A percentile compares a stretch with the other conserved stretches of the same genome.
These are phyloP conservation scores for Drosophila melanogaster DNA, from an alignment of 1,140 invertebrate genomes.

Conservation along the genomic window DNA sequence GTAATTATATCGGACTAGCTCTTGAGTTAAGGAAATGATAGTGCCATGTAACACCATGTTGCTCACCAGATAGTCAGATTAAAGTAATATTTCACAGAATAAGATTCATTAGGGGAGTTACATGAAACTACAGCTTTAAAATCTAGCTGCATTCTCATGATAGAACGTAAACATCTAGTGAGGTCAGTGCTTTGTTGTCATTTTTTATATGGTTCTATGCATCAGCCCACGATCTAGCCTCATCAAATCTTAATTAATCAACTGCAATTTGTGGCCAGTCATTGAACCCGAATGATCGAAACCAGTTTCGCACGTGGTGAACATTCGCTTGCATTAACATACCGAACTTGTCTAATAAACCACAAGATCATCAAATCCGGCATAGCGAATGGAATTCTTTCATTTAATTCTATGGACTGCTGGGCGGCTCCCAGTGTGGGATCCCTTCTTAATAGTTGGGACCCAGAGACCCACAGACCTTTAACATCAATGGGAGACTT, in stretches of 20 bases:
- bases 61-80: background rate
- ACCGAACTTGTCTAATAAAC: slow-evolving; percentile 22
- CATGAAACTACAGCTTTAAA: no score
- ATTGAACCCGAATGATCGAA: slow-evolving; percentile 27
- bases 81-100: background rate
- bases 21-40: slow-evolving; percentile 12
- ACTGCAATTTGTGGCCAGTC: slow-evolving; percentile 22
- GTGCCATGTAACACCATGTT: slow-evolving; percentile 21
- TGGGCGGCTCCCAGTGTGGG: background rate
- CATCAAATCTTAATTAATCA: slow-evolving; percentile 9
- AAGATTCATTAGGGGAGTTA: slow-evolving; percentile 1
- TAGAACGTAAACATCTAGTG: background rate
- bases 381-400: background rate
- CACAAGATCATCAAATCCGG: slow-evolving; percentile 10
- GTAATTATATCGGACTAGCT: slow-evolving; percentile 11
- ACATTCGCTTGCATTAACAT: slow-evolving; percentile 24
- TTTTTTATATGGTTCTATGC: background rate
- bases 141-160: no score
- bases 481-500: slow-evolving; percentile 28
- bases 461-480: slow-evolving; percentile 23
- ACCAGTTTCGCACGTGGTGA: slow-evolving; percentile 34
- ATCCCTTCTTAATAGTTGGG: slow-evolving; percentile 21
- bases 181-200: background rate
- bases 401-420: background rate
- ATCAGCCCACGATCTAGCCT: background rate